Evolutionary conservation across 2,113 vertebrate species (phyloP).

Genomic region (Lanius collurio): DNA sequence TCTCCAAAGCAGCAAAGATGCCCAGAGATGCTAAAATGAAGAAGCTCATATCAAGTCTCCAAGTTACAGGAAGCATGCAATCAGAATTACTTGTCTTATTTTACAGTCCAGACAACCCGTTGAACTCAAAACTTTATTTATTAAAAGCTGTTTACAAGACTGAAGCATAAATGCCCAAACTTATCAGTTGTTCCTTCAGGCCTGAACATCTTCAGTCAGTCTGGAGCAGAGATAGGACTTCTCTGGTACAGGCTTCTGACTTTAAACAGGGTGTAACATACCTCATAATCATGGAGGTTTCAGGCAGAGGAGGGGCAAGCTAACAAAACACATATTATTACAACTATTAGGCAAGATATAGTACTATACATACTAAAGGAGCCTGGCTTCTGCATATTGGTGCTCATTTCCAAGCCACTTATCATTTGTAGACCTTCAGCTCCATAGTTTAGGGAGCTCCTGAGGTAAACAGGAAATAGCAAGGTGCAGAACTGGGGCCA

Average conservation of each 20-base stretch:
- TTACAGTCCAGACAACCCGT: neutral
- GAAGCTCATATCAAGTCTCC: neutral
- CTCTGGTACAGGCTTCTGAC: neutral
- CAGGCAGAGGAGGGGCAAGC: neutral
- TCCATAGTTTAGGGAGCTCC: neutral
- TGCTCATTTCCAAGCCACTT: neutral
- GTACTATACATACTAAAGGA: neutral
- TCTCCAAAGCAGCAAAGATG: neutral
- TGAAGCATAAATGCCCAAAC: neutral
- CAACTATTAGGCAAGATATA: neutral
- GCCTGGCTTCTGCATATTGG: neutral
- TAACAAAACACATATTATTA: neutral
- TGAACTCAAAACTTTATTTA: neutral
- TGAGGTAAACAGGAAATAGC: neutral
- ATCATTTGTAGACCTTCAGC: neutral
- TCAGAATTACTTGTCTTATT: neutral
- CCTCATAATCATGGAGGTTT: neutral
- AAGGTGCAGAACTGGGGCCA: neutral
- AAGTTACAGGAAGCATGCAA: accelerated
- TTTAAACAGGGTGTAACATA: neutral
- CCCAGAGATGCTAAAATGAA: neutral
- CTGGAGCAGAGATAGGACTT: neutral
- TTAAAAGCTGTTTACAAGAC: neutral
- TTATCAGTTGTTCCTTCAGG: neutral
- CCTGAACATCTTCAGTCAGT: neutral